Base-by-base conservation (phyloP, 2,113 vertebrate species). In the Bubalus kerabau region DNA sequence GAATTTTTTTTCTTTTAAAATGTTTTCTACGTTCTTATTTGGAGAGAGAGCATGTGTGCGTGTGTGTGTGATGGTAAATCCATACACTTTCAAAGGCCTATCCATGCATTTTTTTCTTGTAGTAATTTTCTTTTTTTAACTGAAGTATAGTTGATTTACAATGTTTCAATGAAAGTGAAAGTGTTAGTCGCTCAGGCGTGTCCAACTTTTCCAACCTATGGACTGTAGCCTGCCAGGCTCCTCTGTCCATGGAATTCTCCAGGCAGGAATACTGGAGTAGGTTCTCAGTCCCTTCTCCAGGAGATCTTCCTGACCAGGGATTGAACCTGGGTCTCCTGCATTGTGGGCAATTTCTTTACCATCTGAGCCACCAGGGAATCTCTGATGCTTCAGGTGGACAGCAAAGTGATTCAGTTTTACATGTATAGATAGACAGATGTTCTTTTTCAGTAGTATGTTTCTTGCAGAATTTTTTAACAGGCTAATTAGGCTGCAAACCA, bases 401-500 rank as follows among this genome's bases (percentile, higher is more conserved):
- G 28, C 78, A 32, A 10, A 30, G 78, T 5, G 78, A 50, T 12
- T n/a, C 16, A 7, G 30, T n/a, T n/a, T n/a, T 4, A 50, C 30
- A n/a, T 7, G 28, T 1, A 43, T 9, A 48, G 13, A 81, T 3
- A 28, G 3, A n/a, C 0, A n/a, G 3, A 21, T n/a, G 11, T n/a
- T 82, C 80, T 52, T 82, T 52, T n/a, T 23, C 80, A 52, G 80
- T 48, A 54, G 30, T 91, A 17, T 86, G 4, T 92, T 92, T 86
- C 93, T 92, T 76, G 64, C 36, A 67, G 50, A 93, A 30, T 93
- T 82, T 89, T 78, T 32, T 71, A 96, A 84, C 56, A 64, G 19
- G 54, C 89, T 83, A 90, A 96, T 94, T 87, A 94, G 88, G 91
- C 67, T 50, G 40, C 60, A 96, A 92, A 81, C 59, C 56, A n/a